A percentile compares a stretch with the other conserved stretches of the same genome.
Evolutionary conservation across 2,797 vertebrate species (phyloP).

Genomic region (Coccyzus lansbergi): DNA sequence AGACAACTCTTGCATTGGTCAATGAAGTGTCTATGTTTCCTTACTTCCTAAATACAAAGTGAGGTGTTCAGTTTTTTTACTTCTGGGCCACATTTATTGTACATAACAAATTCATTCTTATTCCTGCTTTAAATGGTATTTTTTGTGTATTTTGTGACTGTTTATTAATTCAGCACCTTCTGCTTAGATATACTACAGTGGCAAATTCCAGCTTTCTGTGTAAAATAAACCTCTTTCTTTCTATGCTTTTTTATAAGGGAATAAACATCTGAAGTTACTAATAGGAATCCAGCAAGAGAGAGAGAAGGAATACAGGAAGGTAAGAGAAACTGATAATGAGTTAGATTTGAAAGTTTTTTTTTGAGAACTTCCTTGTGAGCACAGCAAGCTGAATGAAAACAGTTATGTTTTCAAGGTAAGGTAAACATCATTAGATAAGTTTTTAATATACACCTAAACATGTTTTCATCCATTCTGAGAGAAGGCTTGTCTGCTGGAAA

Average conservation of each 20-base stretch:
- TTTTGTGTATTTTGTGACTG: accelerated
- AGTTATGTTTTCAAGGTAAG: not conserved
- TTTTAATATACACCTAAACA: not conserved
- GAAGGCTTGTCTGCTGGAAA: not conserved
- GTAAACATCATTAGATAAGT: not conserved
- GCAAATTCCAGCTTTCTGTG: not conserved
- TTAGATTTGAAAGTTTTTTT: too few species aligned
- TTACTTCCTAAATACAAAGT: not conserved
- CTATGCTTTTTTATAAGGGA: not conserved
- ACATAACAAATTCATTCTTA: not conserved
- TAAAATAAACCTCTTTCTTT: not conserved
- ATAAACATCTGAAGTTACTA: not conserved
- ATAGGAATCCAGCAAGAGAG: not conserved
- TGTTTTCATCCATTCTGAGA: not conserved
- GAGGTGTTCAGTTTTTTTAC: not conserved
- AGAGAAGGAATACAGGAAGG: not conserved
- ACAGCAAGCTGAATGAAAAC: not conserved
- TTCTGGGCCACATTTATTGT: not conserved
- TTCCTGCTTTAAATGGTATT: too few species aligned
- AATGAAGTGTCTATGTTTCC: not conserved
- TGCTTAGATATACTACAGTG: not conserved
- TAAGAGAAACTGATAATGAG: not conserved
- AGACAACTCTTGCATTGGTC: not conserved
- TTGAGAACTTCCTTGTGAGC: not conserved
- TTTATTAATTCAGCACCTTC: not conserved